phyloP scores from a whole-genome alignment of 2,113 vertebrate species.

The Ptilonorhynchus violaceus region DNA sequence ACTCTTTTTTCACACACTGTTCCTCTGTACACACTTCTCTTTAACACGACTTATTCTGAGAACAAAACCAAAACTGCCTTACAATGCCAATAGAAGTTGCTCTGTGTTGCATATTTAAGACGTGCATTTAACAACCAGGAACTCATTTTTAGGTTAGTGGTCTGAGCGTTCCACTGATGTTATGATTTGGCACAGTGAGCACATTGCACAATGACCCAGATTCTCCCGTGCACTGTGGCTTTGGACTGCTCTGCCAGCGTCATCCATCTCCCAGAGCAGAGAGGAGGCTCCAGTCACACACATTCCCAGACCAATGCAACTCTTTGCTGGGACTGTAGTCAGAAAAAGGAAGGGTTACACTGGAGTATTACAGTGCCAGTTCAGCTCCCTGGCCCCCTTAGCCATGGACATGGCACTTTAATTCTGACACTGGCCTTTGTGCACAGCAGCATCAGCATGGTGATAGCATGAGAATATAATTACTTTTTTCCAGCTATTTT shows the following conservation, averaged over 20 bases:
- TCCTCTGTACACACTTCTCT: neutral
- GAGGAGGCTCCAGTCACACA: neutral
- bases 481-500: neutral
- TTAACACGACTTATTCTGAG: neutral
- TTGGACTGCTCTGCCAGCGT: neutral
- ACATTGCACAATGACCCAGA: slow-evolving; percentile 16
- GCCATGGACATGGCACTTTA: neutral
- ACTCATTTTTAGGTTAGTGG: neutral
- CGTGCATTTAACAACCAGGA: neutral
- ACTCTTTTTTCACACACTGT: neutral
- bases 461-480: neutral
- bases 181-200: neutral
- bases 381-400: neutral
- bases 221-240: slow-evolving; percentile 7
- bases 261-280: slow-evolving; percentile 29
- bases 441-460: neutral
- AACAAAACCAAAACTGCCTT: neutral
- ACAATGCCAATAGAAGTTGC: neutral
- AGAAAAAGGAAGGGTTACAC: neutral
- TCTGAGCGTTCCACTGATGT: neutral
- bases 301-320: neutral
- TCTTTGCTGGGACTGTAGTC: neutral
- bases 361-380: neutral
- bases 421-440: neutral
- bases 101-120: neutral